phyloP scores from a whole-genome alignment of 2,888 invertebrate genomes.

The Laspeyria flexula region DNA sequence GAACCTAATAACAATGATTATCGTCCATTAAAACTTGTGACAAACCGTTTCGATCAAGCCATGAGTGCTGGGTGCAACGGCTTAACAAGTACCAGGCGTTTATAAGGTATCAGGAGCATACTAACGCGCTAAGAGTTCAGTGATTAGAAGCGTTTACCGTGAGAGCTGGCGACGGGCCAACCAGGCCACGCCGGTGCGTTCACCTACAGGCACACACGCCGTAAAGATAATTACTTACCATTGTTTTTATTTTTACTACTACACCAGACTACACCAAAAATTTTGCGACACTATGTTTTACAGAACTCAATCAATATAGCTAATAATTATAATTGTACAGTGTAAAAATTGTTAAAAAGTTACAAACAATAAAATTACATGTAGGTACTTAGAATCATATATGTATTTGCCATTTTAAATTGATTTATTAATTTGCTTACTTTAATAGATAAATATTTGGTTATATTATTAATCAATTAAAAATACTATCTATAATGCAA shows the following conservation, averaged over 20 bases:
- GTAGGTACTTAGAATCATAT: too few relatives aligned
- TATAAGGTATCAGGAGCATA: constrained; percentile 77
- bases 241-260: constrained; percentile 70
- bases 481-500: too few relatives aligned
- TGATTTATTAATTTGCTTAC: too few relatives aligned
- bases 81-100: constrained; percentile 74
- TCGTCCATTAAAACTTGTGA: constrained; percentile 29
- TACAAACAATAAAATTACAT: too few relatives aligned
- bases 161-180: constrained; percentile 81
- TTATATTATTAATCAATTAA: too few relatives aligned
- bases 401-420: too few relatives aligned
- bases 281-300: constrained; percentile 12
- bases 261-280: constrained; percentile 50
- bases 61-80: constrained; percentile 56
- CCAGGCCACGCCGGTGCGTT: constrained; percentile 81
- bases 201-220: constrained; percentile 65
- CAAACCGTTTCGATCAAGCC: constrained; percentile 33
- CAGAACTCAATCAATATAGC: too few relatives aligned
- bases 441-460: too few relatives aligned
- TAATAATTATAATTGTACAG: too few relatives aligned
- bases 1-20: constrained; percentile 38
- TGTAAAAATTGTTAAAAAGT: too few relatives aligned
- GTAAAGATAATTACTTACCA: constrained; percentile 67
- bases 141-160: constrained; percentile 82
- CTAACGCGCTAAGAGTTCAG: constrained; percentile 71